Conservation (phyloP, 2,888 invertebrate genomes). For the Archips xylosteana region DNA sequence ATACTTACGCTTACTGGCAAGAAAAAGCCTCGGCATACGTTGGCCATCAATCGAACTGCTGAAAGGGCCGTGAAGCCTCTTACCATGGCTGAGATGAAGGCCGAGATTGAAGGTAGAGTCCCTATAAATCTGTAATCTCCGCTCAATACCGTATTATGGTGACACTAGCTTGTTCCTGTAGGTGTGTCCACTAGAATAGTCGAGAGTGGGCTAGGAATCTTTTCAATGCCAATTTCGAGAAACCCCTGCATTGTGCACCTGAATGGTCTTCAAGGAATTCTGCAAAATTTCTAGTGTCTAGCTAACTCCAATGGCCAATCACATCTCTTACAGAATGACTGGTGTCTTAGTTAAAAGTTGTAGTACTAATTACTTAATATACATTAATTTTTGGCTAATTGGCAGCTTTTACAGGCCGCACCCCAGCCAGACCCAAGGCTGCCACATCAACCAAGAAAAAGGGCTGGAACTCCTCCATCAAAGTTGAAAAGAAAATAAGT, state of each 20-base stretch:
- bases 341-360: too few relatives aligned
- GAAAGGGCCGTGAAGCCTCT: conserved; percentile 65
- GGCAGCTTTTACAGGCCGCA: conserved; percentile 61
- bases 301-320: too few relatives aligned
- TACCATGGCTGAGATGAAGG: conserved; percentile 70
- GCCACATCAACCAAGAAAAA: conserved; percentile 60
- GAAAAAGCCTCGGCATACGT: conserved; percentile 61
- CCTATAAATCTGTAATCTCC: background rate
- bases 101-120: conserved; percentile 59
- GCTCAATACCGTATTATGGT: background rate
- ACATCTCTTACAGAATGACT: too few relatives aligned
- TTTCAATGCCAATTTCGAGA: too few relatives aligned
- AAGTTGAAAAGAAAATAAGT: conserved; percentile 67
- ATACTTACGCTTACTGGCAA: conserved; percentile 59
- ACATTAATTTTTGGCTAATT: conserved; percentile 31
- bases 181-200: too few relatives aligned
- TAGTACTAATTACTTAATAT: too few relatives aligned
- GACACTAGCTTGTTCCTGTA: too few relatives aligned
- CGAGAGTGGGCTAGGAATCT: too few relatives aligned
- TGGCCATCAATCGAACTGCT: conserved; percentile 56
- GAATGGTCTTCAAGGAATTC: too few relatives aligned
- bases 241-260: too few relatives aligned
- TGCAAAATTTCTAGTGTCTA: too few relatives aligned
- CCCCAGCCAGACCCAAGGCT: conserved; percentile 54
- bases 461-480: conserved; percentile 77